Evolutionary conservation across 2,888 invertebrate genomes (phyloP).

Genomic region (Sinelater perroti): DNA sequence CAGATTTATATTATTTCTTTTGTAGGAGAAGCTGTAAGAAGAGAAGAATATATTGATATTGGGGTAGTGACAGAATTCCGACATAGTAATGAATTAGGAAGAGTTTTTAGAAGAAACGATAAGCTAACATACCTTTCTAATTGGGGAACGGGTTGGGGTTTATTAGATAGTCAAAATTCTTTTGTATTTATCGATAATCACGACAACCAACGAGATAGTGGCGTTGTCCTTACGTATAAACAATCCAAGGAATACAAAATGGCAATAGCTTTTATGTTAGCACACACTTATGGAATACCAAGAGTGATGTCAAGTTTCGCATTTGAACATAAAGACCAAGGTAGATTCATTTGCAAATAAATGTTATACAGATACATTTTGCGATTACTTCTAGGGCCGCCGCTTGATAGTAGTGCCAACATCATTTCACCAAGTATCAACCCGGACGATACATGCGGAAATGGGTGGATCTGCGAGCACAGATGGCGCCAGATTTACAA

Average conservation of each 20-base stretch:
- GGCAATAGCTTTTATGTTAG: conserved; percentile 88
- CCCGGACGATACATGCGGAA: conserved; percentile 70
- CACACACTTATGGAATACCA: conserved; percentile 82
- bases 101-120: conserved; percentile 68
- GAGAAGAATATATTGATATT: conserved; percentile 57
- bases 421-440: conserved; percentile 74
- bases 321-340: conserved; percentile 68
- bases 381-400: conserved; percentile 74
- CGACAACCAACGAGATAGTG: conserved; percentile 76
- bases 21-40: conserved; percentile 57
- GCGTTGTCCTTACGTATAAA: conserved; percentile 77
- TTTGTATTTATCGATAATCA: conserved; percentile 72
- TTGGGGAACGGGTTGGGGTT: conserved; percentile 74
- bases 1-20: background rate
- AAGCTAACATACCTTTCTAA: conserved; percentile 70
- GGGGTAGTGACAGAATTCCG: conserved; percentile 81
- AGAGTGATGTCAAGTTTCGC: conserved; percentile 87
- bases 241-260: conserved; percentile 71
- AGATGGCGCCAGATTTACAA: conserved; percentile 83
- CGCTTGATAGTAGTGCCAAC: conserved; percentile 68
- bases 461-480: conserved; percentile 87
- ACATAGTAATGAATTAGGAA: conserved; percentile 65
- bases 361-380: background rate
- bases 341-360: conserved; percentile 30
- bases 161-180: conserved; percentile 62